A percentile compares a stretch with the other conserved stretches of the same genome.
Evolutionary conservation across 2,888 invertebrate genomes (phyloP).

Genomic region (Papilio demoleus): DNA sequence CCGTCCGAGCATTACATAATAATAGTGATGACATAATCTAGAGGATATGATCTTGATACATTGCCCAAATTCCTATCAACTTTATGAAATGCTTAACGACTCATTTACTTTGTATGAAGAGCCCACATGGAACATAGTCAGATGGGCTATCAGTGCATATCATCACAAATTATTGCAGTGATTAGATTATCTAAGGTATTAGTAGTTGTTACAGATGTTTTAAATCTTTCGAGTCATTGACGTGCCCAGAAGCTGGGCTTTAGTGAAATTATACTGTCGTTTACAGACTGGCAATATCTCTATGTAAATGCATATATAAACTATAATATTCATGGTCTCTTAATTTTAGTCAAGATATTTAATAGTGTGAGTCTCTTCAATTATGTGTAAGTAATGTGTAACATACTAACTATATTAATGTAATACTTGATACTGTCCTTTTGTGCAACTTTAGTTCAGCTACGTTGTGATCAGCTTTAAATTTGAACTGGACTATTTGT

Average conservation of each 20-base stretch:
- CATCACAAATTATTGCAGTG: slow-evolving; percentile 83
- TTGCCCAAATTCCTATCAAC: slow-evolving; percentile 69
- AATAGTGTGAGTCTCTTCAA: slow-evolving; percentile 82
- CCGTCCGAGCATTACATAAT: slow-evolving; percentile 81
- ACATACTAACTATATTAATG: slow-evolving; percentile 73
- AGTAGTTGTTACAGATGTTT: slow-evolving; percentile 82
- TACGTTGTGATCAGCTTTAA: slow-evolving; percentile 82
- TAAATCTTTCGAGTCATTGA: slow-evolving; percentile 80
- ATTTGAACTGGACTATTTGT: slow-evolving; percentile 78
- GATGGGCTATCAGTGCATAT: slow-evolving; percentile 82
- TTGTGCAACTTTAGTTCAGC: slow-evolving; percentile 80
- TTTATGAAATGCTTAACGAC: slow-evolving; percentile 69
- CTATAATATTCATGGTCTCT: slow-evolving; percentile 81
- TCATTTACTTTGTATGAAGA: slow-evolving; percentile 64
- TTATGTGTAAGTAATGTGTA: slow-evolving; percentile 76
- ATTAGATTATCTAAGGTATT: slow-evolving; percentile 83
- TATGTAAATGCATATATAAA: slow-evolving; percentile 80
- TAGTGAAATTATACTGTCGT: slow-evolving; percentile 81
- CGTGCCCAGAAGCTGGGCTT: slow-evolving; percentile 77
- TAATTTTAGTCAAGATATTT: slow-evolving; percentile 83
- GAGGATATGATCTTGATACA: slow-evolving; percentile 71
- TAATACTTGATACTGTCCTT: slow-evolving; percentile 75
- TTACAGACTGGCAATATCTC: slow-evolving; percentile 83
- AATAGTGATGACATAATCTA: slow-evolving; percentile 76
- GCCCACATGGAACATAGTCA: slow-evolving; percentile 71